Conservation (phyloP, 2,113 vertebrate species). For the Archocentrus centrarchus region DNA sequence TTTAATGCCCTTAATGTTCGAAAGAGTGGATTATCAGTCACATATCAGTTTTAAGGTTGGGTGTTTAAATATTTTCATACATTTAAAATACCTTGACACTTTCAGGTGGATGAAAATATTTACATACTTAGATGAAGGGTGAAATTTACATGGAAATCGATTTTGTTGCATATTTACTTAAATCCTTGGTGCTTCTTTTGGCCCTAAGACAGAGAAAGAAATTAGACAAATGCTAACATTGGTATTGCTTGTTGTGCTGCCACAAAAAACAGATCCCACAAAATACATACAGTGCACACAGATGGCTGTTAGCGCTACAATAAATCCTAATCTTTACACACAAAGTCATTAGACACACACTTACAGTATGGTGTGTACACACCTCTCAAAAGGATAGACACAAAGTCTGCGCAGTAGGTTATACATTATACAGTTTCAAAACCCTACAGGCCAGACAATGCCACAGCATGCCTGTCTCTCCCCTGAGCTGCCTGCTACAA, state of each 20-base stretch:
- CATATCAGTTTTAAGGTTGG: background rate
- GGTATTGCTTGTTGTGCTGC: background rate
- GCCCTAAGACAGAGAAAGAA: background rate
- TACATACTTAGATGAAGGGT: background rate
- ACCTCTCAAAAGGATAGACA: background rate
- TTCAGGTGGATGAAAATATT: background rate
- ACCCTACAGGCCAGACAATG: conserved; percentile 15
- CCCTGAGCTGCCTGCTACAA: background rate
- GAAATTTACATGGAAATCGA: background rate
- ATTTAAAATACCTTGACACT: background rate
- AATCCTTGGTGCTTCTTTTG: background rate
- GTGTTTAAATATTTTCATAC: background rate
- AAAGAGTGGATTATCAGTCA: background rate
- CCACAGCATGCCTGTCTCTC: background rate
- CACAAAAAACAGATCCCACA: background rate
- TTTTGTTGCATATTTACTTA: background rate
- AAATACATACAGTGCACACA: background rate
- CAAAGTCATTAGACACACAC: background rate
- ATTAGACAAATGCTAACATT: background rate
- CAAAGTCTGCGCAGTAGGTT: background rate
- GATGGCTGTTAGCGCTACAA: background rate
- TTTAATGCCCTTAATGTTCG: background rate
- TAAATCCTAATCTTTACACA: conserved; percentile 9
- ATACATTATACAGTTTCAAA: background rate
- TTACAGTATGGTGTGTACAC: background rate